Conservation (phyloP, 2,113 vertebrate genomes). For the Oplegnathus fasciatus region DNA sequence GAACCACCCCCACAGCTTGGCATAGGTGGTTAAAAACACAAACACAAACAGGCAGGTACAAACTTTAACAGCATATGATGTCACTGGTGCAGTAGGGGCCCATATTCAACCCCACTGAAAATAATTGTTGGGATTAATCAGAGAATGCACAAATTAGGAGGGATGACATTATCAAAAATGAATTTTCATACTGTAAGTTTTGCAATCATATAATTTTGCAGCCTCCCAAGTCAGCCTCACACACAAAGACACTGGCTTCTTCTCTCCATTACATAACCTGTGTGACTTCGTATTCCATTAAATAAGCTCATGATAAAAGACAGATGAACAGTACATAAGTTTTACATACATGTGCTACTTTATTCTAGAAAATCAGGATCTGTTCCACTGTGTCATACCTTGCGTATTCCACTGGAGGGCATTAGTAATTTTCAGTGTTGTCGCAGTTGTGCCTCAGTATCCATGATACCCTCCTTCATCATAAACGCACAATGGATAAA, state of each 20-base stretch:
- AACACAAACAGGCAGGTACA: not conserved
- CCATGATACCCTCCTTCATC: not conserved
- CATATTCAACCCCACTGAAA: not conserved
- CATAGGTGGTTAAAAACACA: not conserved
- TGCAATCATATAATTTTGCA: not conserved
- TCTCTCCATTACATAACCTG: not conserved
- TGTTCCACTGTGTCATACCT: not conserved
- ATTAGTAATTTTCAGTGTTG: not conserved
- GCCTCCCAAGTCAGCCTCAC: not conserved
- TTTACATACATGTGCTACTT: not conserved
- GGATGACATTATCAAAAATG: too few relatives aligned
- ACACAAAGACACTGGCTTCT: not conserved
- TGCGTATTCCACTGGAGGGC: slow-evolving; percentile 43
- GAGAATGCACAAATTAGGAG: not conserved
- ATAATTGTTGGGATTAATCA: not conserved
- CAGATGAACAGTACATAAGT: not conserved
- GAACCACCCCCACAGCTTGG: not conserved
- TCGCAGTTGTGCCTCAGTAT: not conserved
- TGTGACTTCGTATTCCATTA: too few relatives aligned
- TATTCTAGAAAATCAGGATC: not conserved
- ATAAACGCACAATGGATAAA: not conserved
- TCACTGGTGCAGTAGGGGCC: not conserved
- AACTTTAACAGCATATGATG: not conserved
- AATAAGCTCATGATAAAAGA: not conserved
- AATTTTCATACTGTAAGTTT: not conserved